A percentile compares a stretch with the other conserved stretches of the same genome.
Evolutionary conservation across 2,888 invertebrate species (phyloP).

Genomic region (Eucera pruinosa): DNA sequence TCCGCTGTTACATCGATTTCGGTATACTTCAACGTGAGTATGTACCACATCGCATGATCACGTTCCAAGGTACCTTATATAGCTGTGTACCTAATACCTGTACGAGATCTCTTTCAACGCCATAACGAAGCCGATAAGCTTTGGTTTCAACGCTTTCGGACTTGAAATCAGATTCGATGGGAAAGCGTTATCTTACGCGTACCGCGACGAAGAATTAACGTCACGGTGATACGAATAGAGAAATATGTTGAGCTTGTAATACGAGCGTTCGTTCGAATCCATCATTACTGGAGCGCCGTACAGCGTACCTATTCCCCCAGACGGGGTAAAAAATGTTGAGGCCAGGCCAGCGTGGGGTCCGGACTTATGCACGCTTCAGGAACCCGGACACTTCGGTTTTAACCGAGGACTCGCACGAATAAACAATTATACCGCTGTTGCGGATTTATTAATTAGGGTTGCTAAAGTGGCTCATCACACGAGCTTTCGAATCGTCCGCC

Average conservation of each 20-base stretch:
- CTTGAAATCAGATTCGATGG: not conserved
- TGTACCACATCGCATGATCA: slow-evolving; percentile 8
- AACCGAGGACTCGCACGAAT: slow-evolving; percentile 61
- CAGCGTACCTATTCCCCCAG: slow-evolving; percentile 70
- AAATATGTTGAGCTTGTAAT: slow-evolving; percentile 52
- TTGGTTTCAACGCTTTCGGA: not conserved
- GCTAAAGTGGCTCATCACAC: slow-evolving; percentile 21
- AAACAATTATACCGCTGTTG: slow-evolving; percentile 64
- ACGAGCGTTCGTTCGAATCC: slow-evolving; percentile 70
- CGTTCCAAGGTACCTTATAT: not conserved
- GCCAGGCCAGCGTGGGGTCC: slow-evolving; percentile 78
- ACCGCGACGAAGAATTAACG: not conserved
- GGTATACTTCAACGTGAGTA: slow-evolving; percentile 13
- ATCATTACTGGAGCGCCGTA: slow-evolving; percentile 70
- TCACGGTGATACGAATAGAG: too few relatives aligned
- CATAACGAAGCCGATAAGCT: slow-evolving; percentile 21
- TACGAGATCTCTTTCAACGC: slow-evolving; percentile 13
- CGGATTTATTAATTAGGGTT: slow-evolving; percentile 60
- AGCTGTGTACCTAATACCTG: slow-evolving; percentile 9
- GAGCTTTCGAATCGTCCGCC: not conserved
- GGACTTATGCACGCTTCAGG: slow-evolving; percentile 74
- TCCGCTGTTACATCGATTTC: slow-evolving; percentile 48
- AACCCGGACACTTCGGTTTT: slow-evolving; percentile 73
- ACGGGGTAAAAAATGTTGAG: slow-evolving; percentile 74
- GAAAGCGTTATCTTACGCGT: slow-evolving; percentile 2